Percentiles rank a stretch among this genome's conserved stretches.
Evolutionary conservation across 1,140 invertebrate genomes (phyloP).

Genomic region (Halesus radiatus): DNA sequence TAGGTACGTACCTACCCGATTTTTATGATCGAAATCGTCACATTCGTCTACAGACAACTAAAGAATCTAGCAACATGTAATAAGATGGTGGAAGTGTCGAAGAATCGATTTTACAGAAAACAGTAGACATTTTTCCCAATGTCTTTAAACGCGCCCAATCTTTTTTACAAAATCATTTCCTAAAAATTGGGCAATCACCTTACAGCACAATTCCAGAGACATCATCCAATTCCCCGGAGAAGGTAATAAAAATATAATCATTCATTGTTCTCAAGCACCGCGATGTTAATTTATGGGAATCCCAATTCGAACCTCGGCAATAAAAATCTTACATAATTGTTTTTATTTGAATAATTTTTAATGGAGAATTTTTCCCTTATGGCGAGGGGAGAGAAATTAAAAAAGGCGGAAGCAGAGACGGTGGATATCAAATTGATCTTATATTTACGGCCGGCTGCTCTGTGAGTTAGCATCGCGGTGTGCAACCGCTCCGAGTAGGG

Average conservation of each 20-base stretch:
- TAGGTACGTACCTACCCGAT: no score
- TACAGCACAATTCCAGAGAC: background rate
- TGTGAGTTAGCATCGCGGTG: constrained; percentile 21
- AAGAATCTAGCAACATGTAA: no score
- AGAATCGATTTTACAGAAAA: no score
- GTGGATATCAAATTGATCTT: constrained; percentile 56
- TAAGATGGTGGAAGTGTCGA: no score
- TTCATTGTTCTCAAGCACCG: constrained; percentile 37
- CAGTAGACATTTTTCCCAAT: no score
- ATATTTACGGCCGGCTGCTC: constrained; percentile 55
- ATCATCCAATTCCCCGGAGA: constrained; percentile 13
- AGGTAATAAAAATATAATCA: constrained; percentile 49
- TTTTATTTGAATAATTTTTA: constrained; percentile 58
- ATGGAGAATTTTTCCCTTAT: constrained; percentile 55
- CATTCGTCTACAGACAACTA: no score
- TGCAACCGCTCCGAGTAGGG: no score
- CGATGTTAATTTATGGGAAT: constrained; percentile 46
- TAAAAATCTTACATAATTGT: constrained; percentile 59
- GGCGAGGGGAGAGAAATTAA: constrained; percentile 52
- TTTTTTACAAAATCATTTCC: no score
- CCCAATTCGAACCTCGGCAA: constrained; percentile 49
- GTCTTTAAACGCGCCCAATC: no score
- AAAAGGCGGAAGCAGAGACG: constrained; percentile 40
- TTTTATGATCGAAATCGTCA: no score
- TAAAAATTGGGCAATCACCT: background rate